A percentile compares a stretch with the other conserved stretches of the same genome.
These are phyloP conservation scores for Panulirus ornatus DNA, from an alignment of 1,140 invertebrate genomes.

Conservation along the genomic window DNA sequence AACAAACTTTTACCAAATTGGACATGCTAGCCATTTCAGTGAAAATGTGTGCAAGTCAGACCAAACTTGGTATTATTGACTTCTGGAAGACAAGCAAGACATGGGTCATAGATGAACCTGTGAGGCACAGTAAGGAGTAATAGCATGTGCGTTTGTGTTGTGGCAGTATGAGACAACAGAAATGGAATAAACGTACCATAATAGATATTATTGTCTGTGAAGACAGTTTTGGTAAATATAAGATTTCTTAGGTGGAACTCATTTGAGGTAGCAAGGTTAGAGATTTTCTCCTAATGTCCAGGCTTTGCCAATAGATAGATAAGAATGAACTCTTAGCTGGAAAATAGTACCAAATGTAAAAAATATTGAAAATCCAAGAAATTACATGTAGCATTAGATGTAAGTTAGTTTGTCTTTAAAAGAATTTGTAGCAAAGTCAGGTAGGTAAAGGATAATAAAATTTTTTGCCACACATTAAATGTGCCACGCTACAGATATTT, in stretches of 20 bases:
- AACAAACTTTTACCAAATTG: no score
- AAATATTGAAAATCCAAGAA: not conserved
- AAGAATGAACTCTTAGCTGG: not conserved
- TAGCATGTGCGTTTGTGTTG: not conserved
- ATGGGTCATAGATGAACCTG: not conserved
- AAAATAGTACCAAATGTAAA: not conserved
- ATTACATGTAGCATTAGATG: not conserved
- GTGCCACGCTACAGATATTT: not conserved
- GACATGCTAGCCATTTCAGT: no score
- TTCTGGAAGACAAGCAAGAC: not conserved
- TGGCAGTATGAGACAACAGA: not conserved
- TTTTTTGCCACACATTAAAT: not conserved
- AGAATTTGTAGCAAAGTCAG: not conserved
- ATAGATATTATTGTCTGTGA: not conserved
- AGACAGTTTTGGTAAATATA: not conserved
- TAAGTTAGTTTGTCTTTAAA: constrained; percentile 4
- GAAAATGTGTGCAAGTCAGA: not conserved
- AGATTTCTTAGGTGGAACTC: not conserved
- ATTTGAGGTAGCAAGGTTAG: no score
- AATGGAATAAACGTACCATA: not conserved
- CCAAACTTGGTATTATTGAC: not conserved
- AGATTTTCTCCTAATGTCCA: not conserved
- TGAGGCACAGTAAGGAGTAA: not conserved
- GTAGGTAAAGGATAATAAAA: not conserved
- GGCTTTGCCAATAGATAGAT: constrained; percentile 12